Evolutionary conservation across 30 jellyfish, hydroid and myxozoan genomes (phyloP).

Genomic region (Turritopsis rubra): DNA sequence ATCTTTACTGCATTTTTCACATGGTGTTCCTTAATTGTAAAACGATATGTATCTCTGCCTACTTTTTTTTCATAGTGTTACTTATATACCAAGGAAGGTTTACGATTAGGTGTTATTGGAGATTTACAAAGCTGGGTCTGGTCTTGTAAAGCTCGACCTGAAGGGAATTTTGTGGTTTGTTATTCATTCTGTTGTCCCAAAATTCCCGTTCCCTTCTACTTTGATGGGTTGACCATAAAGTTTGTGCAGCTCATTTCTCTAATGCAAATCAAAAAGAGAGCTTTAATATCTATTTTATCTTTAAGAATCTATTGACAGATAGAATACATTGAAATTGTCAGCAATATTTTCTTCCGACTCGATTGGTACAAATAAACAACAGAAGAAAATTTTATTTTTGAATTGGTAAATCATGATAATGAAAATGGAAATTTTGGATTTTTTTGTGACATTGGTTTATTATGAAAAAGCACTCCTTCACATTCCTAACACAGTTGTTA

Average conservation of each 20-base stretch:
- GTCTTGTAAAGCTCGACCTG: conserved; percentile 93
- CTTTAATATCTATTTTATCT: neutral
- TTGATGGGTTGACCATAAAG: neutral
- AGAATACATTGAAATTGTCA: too few relatives aligned
- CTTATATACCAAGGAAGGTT: conserved; percentile 89
- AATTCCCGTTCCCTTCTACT: neutral
- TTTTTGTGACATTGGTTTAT: too few relatives aligned
- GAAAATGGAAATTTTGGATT: too few relatives aligned
- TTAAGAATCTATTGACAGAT: too few relatives aligned
- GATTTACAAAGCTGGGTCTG: conserved; percentile 96
- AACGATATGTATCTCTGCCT: neutral
- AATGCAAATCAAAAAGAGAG: neutral
- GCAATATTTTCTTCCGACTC: too few relatives aligned
- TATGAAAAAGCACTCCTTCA: too few relatives aligned
- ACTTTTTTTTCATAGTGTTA: conserved; percentile 54
- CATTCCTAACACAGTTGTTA: too few relatives aligned
- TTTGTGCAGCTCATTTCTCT: neutral
- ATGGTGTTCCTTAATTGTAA: too few relatives aligned
- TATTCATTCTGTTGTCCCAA: neutral
- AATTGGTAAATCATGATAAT: too few relatives aligned
- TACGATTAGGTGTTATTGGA: conserved; percentile 71
- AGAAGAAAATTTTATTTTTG: too few relatives aligned
- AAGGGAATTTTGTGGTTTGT: conserved; percentile 78
- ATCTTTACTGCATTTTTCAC: too few relatives aligned
- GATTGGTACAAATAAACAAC: too few relatives aligned